Conservation (phyloP, 2,113 vertebrate species). For the Cochlearius cochlearius region DNA sequence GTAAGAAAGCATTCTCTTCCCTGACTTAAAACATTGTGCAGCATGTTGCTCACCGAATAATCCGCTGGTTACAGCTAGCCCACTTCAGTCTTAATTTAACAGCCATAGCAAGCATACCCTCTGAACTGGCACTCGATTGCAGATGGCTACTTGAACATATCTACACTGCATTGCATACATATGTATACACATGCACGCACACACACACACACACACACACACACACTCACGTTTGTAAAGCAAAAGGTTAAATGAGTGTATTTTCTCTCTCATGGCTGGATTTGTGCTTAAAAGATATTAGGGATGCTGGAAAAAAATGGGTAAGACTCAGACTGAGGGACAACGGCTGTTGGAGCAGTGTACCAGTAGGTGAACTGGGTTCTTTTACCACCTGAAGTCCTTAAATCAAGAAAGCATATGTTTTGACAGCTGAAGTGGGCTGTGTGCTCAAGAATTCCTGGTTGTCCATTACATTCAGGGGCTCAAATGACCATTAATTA, state of each 20-base stretch:
- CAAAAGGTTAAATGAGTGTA: neutral
- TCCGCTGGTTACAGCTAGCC: neutral
- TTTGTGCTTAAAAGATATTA: neutral
- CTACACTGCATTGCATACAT: neutral
- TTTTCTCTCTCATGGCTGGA: constrained; percentile 4
- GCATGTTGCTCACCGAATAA: neutral
- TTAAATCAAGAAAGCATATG: neutral
- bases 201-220: neutral
- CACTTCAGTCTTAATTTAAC: neutral
- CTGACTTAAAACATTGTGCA: neutral
- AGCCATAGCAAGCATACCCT: constrained; percentile 1
- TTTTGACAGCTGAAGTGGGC: neutral
- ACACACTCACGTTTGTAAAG: neutral
- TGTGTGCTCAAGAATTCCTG: neutral
- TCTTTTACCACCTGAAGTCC: neutral
- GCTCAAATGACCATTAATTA: neutral
- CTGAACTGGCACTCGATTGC: neutral
- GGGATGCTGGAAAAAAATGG: neutral
- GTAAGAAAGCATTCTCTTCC: neutral
- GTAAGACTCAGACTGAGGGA: neutral
- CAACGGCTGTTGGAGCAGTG: neutral
- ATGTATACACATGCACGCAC: neutral
- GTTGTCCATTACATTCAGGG: neutral
- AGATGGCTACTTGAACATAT: neutral
- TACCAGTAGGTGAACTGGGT: neutral